A percentile compares a stretch with the other conserved stretches of the same genome.
Evolutionary conservation across 2,888 invertebrate genomes (phyloP).

Genomic region (Parochlus steinenii): DNA sequence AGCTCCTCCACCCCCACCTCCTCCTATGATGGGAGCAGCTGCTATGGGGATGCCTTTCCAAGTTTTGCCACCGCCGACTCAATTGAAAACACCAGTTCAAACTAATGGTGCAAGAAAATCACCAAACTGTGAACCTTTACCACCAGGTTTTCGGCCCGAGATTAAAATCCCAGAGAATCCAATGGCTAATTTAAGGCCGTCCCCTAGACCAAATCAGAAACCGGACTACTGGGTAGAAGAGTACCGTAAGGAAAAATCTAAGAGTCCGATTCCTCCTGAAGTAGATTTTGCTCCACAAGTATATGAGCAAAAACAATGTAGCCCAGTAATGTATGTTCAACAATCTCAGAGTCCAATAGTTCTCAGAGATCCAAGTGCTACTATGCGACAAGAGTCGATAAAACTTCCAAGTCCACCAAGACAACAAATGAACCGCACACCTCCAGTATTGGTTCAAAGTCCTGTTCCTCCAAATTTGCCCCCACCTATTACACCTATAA

Average conservation of each 20-base stretch:
- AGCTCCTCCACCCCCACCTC: constrained; percentile 35
- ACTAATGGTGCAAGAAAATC: constrained; percentile 32
- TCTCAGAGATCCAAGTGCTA: constrained; percentile 7
- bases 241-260: constrained; percentile 33
- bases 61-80: constrained; percentile 36
- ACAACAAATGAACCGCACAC: constrained; percentile 1
- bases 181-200: constrained; percentile 49
- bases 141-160: constrained; percentile 46
- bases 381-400: constrained; percentile 4
- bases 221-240: constrained; percentile 40
- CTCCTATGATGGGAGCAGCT: constrained; percentile 42
- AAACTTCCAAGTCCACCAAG: constrained; percentile 8
- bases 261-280: constrained; percentile 29
- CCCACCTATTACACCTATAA: constrained; percentile 12
- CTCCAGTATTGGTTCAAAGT: constrained; percentile 3
- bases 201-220: constrained; percentile 49
- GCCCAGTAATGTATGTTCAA: constrained; percentile 15
- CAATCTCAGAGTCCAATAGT: constrained; percentile 27
- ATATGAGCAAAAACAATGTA: constrained; percentile 27
- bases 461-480: constrained; percentile 3
- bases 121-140: constrained; percentile 34
- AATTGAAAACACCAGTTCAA: constrained; percentile 29
- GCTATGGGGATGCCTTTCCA: constrained; percentile 47
- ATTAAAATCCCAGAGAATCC: constrained; percentile 60
- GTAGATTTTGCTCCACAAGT: constrained; percentile 16